phyloP scores from a whole-genome alignment of 2,113 vertebrate species.

The Tragulus kanchil region DNA sequence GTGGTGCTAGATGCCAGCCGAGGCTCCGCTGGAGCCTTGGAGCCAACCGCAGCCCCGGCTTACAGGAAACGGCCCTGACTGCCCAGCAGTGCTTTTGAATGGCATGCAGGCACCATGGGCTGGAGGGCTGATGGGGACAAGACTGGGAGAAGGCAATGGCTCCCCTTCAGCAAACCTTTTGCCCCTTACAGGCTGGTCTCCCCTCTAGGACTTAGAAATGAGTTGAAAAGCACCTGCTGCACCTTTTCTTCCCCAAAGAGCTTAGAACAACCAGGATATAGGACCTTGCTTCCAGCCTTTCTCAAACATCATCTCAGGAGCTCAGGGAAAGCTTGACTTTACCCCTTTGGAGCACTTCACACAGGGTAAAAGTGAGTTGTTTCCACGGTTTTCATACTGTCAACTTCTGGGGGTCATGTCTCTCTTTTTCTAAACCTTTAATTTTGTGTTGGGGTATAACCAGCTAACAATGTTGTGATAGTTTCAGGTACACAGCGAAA shows the following conservation, averaged over 20 bases:
- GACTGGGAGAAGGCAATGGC: too few relatives aligned
- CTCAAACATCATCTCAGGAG: neutral
- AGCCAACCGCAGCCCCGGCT: rapidly evolving
- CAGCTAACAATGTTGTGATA: too few relatives aligned
- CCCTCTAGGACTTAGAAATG: neutral
- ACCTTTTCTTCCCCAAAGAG: neutral
- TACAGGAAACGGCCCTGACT: neutral
- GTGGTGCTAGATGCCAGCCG: conserved; percentile 79
- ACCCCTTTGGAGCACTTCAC: too few relatives aligned
- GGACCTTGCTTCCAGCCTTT: neutral
- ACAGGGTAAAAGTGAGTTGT: neutral
- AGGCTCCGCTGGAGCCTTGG: neutral
- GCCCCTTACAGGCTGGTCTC: neutral
- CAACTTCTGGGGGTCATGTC: neutral
- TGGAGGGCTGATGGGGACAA: neutral
- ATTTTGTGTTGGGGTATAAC: neutral
- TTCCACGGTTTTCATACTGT: neutral
- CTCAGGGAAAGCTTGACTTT: neutral
- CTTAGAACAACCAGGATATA: neutral
- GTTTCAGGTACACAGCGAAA: too few relatives aligned
- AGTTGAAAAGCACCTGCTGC: neutral
- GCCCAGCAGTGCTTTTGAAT: neutral
- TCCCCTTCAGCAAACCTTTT: neutral
- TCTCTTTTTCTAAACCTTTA: neutral
- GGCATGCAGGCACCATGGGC: neutral